phyloP scores from a whole-genome alignment of 1,140 invertebrate species.

The Hycleus phaleratus region DNA sequence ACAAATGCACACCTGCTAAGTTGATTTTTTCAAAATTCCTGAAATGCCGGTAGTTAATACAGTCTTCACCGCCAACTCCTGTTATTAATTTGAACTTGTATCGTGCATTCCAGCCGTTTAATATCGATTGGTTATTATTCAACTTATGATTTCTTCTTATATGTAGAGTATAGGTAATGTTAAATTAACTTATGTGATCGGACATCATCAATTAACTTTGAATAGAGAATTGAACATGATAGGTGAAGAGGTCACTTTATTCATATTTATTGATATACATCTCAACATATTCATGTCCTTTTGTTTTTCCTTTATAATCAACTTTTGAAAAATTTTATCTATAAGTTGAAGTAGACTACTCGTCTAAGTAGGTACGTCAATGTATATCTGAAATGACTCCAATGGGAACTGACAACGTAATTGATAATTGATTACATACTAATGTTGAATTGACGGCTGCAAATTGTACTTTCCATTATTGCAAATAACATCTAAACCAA shows the following conservation, averaged over 20 bases:
- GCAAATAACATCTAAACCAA: too few relatives aligned
- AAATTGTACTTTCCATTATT: too few relatives aligned
- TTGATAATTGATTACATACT: too few relatives aligned
- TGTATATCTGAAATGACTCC: too few relatives aligned
- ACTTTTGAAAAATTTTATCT: too few relatives aligned
- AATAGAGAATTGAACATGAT: background rate
- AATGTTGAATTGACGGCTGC: too few relatives aligned
- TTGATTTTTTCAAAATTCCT: conserved; percentile 23
- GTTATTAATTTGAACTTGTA: conserved; percentile 22
- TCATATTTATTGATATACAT: too few relatives aligned
- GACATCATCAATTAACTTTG: conserved; percentile 1
- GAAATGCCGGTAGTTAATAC: conserved; percentile 28
- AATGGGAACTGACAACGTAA: too few relatives aligned
- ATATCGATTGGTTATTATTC: conserved; percentile 17
- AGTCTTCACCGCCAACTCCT: conserved; percentile 27
- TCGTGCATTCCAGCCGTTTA: conserved; percentile 23
- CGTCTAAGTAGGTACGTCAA: too few relatives aligned
- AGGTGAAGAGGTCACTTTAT: conserved; percentile 6
- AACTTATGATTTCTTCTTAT: conserved; percentile 1
- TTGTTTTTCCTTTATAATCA: too few relatives aligned
- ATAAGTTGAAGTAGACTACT: too few relatives aligned
- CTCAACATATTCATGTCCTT: too few relatives aligned
- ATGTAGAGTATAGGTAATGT: background rate
- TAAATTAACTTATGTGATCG: conserved; percentile 3
- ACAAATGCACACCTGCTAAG: conserved; percentile 20